Evolutionary conservation across 2,113 vertebrate genomes (phyloP).

Genomic region (Helogale parvula): DNA sequence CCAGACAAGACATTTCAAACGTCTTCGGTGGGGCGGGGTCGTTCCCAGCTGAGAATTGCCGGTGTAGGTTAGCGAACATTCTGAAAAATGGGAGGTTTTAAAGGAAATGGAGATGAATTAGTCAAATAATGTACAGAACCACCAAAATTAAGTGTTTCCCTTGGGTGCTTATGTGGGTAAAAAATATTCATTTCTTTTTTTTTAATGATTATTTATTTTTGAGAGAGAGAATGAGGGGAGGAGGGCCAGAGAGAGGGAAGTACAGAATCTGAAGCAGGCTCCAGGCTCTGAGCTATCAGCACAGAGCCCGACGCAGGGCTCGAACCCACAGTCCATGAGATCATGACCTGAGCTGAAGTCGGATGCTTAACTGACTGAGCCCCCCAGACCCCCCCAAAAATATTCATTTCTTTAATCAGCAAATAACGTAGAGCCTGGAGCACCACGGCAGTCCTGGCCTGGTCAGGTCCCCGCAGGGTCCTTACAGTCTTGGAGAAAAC

Average conservation of each 20-base stretch:
- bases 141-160: not conserved
- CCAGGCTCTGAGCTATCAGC: too few relatives aligned
- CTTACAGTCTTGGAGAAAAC: not conserved
- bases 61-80: not conserved
- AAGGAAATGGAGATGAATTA: not conserved
- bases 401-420: not conserved
- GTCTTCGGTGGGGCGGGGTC: not conserved
- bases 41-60: accelerated
- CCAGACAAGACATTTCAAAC: not conserved
- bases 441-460: accelerated
- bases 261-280: too few relatives aligned
- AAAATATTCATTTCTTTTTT: not conserved
- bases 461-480: not conserved
- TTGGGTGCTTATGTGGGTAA: not conserved
- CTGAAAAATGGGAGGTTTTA: not conserved
- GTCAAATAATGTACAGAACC: not conserved
- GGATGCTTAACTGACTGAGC: too few relatives aligned
- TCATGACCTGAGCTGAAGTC: too few relatives aligned
- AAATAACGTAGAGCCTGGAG: not conserved
- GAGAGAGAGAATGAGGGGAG: too few relatives aligned
- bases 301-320: too few relatives aligned
- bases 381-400: too few relatives aligned
- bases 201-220: too few relatives aligned
- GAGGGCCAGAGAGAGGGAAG: too few relatives aligned
- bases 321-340: too few relatives aligned